phyloP scores from a whole-genome alignment of 2,797 vertebrate genomes.

The Spinibarbus caldwelli region DNA sequence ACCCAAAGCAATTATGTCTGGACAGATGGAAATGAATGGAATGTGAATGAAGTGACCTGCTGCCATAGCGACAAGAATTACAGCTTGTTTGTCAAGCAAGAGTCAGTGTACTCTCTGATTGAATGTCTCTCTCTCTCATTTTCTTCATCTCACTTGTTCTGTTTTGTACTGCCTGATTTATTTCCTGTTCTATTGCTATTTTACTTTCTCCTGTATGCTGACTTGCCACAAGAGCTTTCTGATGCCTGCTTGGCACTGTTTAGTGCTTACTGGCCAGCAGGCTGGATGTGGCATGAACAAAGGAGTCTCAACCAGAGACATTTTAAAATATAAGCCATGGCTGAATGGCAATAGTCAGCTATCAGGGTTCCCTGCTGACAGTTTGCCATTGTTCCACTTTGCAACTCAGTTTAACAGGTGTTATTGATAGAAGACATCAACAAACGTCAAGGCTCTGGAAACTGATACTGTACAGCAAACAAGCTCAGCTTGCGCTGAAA shows the following conservation, averaged over 20 bases:
- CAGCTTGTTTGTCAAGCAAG: slow-evolving; percentile 18
- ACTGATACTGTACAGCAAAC: slow-evolving; percentile 42
- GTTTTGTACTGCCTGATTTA: slow-evolving; percentile 53
- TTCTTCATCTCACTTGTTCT: background rate
- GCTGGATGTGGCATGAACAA: background rate
- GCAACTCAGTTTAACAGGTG: slow-evolving; percentile 55
- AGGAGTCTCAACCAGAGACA: background rate
- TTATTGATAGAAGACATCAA: slow-evolving; percentile 67
- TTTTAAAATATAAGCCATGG: background rate
- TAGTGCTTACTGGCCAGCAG: background rate
- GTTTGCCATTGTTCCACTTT: background rate
- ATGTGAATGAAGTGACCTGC: slow-evolving; percentile 27
- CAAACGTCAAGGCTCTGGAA: slow-evolving; percentile 58
- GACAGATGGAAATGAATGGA: slow-evolving; percentile 23
- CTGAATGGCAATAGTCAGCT: background rate
- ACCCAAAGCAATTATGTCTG: background rate
- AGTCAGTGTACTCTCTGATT: background rate
- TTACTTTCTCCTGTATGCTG: slow-evolving; percentile 67
- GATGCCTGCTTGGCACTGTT: slow-evolving; percentile 50
- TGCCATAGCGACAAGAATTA: slow-evolving; percentile 27
- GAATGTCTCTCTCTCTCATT: background rate
- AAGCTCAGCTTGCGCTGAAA: slow-evolving; percentile 58
- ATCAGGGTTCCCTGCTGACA: background rate
- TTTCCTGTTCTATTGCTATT: slow-evolving; percentile 72
- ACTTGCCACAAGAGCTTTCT: slow-evolving; percentile 62